phyloP scores from a whole-genome alignment of 2,797 vertebrate genomes.

The Lutjanus argentimaculatus region DNA sequence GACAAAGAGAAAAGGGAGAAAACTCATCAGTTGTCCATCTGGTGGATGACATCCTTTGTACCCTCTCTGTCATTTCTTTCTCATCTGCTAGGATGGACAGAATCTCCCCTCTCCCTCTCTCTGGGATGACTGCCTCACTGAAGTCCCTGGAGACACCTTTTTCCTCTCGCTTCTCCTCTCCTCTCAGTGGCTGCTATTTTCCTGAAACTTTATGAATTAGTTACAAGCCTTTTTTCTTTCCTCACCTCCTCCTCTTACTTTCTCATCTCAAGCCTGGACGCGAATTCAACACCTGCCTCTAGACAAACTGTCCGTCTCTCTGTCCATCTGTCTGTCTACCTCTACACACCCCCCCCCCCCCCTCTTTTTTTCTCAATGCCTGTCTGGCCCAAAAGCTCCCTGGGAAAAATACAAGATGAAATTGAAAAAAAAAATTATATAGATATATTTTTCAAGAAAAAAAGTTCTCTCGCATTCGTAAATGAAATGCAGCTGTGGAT shows the following conservation, averaged over 20 bases:
- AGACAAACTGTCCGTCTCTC: conserved; percentile 76
- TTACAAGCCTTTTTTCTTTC: conserved; percentile 85
- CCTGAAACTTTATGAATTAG: conserved; percentile 90
- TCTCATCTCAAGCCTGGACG: conserved; percentile 73
- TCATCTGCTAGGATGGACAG: conserved; percentile 88
- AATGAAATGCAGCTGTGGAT: conserved; percentile 88
- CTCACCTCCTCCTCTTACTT: conserved; percentile 73
- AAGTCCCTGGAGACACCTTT: conserved; percentile 86
- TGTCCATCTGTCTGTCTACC: conserved; percentile 63
- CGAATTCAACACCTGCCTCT: conserved; percentile 82
- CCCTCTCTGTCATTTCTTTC: conserved; percentile 87
- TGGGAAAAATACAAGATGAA: conserved; percentile 71
- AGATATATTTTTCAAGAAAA: conserved; percentile 63
- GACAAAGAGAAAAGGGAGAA: conserved; percentile 78
- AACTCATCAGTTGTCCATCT: conserved; percentile 89
- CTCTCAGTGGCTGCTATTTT: conserved; percentile 81
- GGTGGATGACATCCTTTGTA: conserved; percentile 89
- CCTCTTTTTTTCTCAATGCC: conserved; percentile 17
- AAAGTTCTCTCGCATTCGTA: conserved; percentile 81
- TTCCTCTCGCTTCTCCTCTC: conserved; percentile 69
- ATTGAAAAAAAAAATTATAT: conserved; percentile 65
- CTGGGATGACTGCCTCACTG: conserved; percentile 86
- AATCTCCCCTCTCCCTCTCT: conserved; percentile 72
- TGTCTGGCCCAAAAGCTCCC: conserved; percentile 62
- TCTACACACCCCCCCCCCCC: background rate